Evolutionary conservation across 2,888 invertebrate genomes (phyloP).

Genomic region (Hirtodrosophila confusa): DNA sequence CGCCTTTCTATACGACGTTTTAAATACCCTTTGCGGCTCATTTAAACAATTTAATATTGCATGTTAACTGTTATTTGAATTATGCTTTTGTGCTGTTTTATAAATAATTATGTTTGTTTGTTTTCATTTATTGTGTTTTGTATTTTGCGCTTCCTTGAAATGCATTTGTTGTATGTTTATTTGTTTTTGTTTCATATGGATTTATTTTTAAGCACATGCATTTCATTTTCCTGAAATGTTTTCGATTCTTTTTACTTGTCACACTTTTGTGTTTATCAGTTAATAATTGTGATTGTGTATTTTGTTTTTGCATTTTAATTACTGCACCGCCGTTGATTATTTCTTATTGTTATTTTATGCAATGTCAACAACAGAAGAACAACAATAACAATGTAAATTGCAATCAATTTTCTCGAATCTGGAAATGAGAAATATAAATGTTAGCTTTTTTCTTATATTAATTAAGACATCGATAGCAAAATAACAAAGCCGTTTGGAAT

Average conservation of each 20-base stretch:
- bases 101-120: conserved; percentile 20
- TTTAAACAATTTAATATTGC: conserved; percentile 35
- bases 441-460: conserved; percentile 6
- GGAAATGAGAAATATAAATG: conserved; percentile 6
- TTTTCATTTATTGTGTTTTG: conserved; percentile 16
- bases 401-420: conserved; percentile 34
- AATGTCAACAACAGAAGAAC: conserved; percentile 7
- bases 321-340: conserved; percentile 47
- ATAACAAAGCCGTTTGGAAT: conserved; percentile 8
- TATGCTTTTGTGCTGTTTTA: conserved; percentile 30
- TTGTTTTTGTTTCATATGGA: conserved; percentile 16
- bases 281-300: conserved; percentile 12
- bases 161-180: conserved; percentile 39
- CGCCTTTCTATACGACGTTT: not conserved
- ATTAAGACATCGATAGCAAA: conserved; percentile 33
- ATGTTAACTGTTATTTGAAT: conserved; percentile 37
- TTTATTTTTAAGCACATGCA: conserved; percentile 51
- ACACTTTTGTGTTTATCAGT: conserved; percentile 34
- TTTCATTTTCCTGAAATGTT: conserved; percentile 36
- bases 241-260: conserved; percentile 34
- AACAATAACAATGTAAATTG: conserved; percentile 11
- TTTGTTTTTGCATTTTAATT: conserved; percentile 57
- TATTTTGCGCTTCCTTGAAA: conserved; percentile 59
- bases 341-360: conserved; percentile 51
- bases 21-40: conserved; percentile 1